Evolutionary conservation across 2,797 vertebrate species (phyloP), one percentile per base, ranked within the genome.

Genomic region (Diplodus sargus): DNA sequence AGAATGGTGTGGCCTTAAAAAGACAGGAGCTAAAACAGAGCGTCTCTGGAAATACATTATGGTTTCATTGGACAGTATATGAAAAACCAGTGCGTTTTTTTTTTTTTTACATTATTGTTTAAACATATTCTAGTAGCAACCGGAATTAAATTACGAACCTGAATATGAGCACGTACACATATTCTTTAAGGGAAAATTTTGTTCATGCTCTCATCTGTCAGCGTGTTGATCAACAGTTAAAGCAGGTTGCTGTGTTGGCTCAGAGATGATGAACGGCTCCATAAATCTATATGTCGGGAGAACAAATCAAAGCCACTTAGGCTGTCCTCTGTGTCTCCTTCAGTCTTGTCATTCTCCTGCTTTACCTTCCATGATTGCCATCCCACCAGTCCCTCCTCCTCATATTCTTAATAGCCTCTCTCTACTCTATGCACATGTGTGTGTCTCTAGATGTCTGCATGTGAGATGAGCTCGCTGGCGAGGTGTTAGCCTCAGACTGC

Each of bases 291-390:
- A 75, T 76, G 87, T 91, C 91, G 86, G 74, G 77, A 71, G 78
- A 90, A 90, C 86, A 90, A 90, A 92, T 93, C 91, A 92, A 88
- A 93, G 87, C 80, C 90, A 90, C 87, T 92, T 91, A 91, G 87
- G 54, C 76, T 85, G 90, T 91, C 92, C 89, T 94, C 92, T 88
- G 79, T 85, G 88, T 92, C 89, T 91, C 88, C 90, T 93, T 93
- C 91, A 89, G 64, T 86, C 85, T 81, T 90, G 90, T 92, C 92
- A 88, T 75, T 88, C 78, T 64, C 82, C 67, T 22, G 75, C 83
- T 87, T 87, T 86, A 85, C 83, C 79, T 83, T 83, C 78, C 48
- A 34, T 82, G 78, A 82, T 76, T 78, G 70, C 84, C 68, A 70
- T 87, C 75, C 61, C 61, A 72, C 69, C 34, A 54, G 62, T 72